Base-by-base conservation (phyloP, 2,797 vertebrate genomes). In the Gymnothorax javanicus region DNA sequence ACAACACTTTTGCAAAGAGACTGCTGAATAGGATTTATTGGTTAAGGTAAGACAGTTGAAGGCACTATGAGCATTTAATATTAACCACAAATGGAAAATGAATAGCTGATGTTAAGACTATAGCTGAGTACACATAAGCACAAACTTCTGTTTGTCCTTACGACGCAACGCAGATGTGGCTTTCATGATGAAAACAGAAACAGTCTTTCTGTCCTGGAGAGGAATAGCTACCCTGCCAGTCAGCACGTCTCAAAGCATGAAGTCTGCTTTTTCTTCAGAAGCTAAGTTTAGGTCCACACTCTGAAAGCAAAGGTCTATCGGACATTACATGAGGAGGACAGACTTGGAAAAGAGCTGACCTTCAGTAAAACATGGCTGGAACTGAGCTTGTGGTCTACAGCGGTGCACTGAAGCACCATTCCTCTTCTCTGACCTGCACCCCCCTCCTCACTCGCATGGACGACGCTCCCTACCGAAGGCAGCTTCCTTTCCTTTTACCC, bases 221-320 rank as follows among this genome's bases (percentile, higher is more conserved):
- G 23, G 27, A 25, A 17, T 8, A 23, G 13, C 56, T 20, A n/a
- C 77, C 52, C 54, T 81, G 82, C 64, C 83, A 79, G 69, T 20
- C 27, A 57, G 77, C 25, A 60, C 5, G 25, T 27, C 27, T 43
- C 71, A 27, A 75, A 43, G 13, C n/a, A 11, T 12, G 50, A n/a
- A 2, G 52, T 43, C 59, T 43, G 69, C 73, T 43, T 43, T 1
- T 43, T 43, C 33, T 43, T 50, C 82, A 87, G 52, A 62, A 20
- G 12, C 43, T 69, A 62, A 20, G 12, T 20, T 69, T 62, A 84
- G 33, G 43, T 25, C 77, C 6, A 11, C 20, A 20, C 7, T 56
- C 75, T 7, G 15, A 79, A 13, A 79, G 75, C 75, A 79, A 79
- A 77, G 73, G 73, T 52, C 17, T 64, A 13, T 43, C 73, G 77